Base-by-base conservation (phyloP, 1,140 invertebrate genomes). In the Apis cerana region DNA sequence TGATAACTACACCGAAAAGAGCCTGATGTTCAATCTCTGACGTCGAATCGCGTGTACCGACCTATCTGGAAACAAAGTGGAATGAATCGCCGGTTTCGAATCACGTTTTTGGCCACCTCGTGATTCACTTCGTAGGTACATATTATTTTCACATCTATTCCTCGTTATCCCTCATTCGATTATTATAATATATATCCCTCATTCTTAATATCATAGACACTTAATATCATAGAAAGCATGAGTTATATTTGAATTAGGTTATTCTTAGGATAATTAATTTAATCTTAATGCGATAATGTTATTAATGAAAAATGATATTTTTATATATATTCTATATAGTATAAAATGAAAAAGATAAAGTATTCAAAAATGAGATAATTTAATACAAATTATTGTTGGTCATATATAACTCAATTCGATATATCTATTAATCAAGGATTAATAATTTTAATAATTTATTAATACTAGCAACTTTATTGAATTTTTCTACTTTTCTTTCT, bases 51-150 rank as follows among this genome's bases (percentile, higher is more conserved):
- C 61, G 72, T 67, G 59, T 23, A 59, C 43, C 52, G 19, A 75
- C 61, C 65, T 84, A 64, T 62, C 70, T 8, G 19, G 48, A 7
- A 48, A 52, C 67, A 67, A 65, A 80, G 72, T 23, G 65, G 58
- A 80, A 86, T 85, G 79, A 85, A 70, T 74, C 80, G 79, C 61
- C 82, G 43, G 56, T 71, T 80, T 27, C 75, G 78, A 70, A 68
- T 75, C 64, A n/a, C 54, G 77, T 80, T 87, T 50, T 21, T 58
- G 27, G 69, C 62, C 56, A 74, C 74, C 62, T 84, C 76, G 71
- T 87, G 76, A 87, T 87, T 84, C 64, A 43, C 23, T 76, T 62
- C 59, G 23, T 56, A 86, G 85, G 86, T 87, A 48, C 21, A 76
- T 80, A 54, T 17, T 48, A 27, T 10, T 50, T 70, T 43, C 12